Conservation (phyloP, 2,888 invertebrate genomes). For the Catocala sponsa region DNA sequence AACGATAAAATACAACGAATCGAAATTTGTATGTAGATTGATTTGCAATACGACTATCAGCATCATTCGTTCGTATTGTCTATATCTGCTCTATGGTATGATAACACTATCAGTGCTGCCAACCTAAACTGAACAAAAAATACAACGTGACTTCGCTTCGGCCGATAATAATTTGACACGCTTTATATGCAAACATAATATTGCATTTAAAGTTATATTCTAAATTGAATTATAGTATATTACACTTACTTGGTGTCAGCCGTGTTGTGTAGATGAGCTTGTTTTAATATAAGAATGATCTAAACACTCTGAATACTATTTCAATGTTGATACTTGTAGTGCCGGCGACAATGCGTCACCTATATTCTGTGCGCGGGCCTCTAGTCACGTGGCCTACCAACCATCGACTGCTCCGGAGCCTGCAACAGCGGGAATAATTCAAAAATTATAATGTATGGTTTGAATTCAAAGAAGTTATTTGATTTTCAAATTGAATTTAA, state of each 20-base stretch:
- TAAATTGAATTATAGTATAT: too few relatives aligned
- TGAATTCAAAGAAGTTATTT: conserved; percentile 41
- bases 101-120: conserved; percentile 9
- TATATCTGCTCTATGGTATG: conserved; percentile 12
- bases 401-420: conserved; percentile 56
- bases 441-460: conserved; percentile 56
- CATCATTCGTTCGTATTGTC: not conserved
- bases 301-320: not conserved
- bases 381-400: conserved; percentile 62
- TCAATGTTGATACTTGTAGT: conserved; percentile 1
- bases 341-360: conserved; percentile 7
- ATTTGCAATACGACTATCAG: too few relatives aligned
- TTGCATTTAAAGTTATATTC: too few relatives aligned
- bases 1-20: too few relatives aligned
- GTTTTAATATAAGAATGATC: not conserved
- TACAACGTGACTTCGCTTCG: not conserved
- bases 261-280: too few relatives aligned
- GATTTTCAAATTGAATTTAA: conserved; percentile 48
- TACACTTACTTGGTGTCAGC: not conserved
- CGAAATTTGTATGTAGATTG: too few relatives aligned
- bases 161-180: too few relatives aligned
- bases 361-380: conserved; percentile 28
- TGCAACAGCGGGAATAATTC: conserved; percentile 28
- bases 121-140: not conserved
- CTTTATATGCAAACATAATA: too few relatives aligned